Evolutionary conservation across 1,140 invertebrate species (phyloP), one percentile per base, ranked within the genome.

Genomic region (Heliconius hewitsoni): DNA sequence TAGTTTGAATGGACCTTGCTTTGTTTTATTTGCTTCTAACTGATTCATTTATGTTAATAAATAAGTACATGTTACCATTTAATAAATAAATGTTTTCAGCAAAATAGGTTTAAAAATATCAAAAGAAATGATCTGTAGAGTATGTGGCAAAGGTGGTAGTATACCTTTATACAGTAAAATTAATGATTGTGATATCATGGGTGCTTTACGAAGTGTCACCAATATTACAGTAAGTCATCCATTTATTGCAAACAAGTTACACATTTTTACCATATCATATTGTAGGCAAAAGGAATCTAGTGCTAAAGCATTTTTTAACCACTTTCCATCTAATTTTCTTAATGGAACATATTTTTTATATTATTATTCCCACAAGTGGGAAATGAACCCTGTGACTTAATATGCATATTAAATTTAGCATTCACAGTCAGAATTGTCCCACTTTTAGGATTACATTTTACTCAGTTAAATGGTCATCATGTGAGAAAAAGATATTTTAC

Each of bases 91-190:
- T 30, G 34, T 39, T 77, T 93, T 74, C 84, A 93, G 92, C 60
- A 89, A 89, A 73, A 83, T 87, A 57, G 81, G 77, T 50, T 76
- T 86, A 8, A 84, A 82, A 34, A 82, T 94, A 46, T 84, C 89
- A 46, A 93, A 90, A 55, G 91, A 92, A 50, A 86, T 86, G 82
- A 93, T 94, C 79, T 94, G 93, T 76, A 86, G 93, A 84, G 87
- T 94, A 18, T 94, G 93, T 90, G 91, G 83, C n/a, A 89, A 83
- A 81, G 84, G 73, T 84, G 92, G 86, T 18, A 88, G 82, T 73
- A 90, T 86, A 76, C 90, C 89, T 50, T 75, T 93, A 9, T 89
- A 74, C 76, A 88, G 87, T 50, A 88, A 89, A 80, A 79, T 93
- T 18, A 77, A 89, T 84, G 92, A 87, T 18, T 88, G 83, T 86